phyloP scores from a whole-genome alignment of 2,113 vertebrate species.

The Peromyscus maniculatus region DNA sequence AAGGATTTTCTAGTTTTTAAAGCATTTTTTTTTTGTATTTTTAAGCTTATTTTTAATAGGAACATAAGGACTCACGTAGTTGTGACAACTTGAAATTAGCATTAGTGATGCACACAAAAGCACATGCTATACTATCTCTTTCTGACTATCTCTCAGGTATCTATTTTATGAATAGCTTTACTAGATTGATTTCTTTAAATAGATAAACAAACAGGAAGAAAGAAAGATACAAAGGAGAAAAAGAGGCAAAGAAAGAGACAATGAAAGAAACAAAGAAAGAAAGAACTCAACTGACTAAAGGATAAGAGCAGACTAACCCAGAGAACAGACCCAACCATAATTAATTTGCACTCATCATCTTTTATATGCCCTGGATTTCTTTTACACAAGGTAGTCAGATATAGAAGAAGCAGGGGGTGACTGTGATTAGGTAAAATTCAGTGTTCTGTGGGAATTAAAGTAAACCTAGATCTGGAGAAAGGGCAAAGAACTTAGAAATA shows the following conservation, averaged over 20 bases:
- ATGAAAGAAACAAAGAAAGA: background rate
- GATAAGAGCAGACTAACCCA: background rate
- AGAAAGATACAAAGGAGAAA: background rate
- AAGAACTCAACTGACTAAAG: background rate
- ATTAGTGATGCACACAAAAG: background rate
- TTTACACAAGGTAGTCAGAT: background rate
- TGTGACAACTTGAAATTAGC: background rate
- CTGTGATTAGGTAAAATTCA: background rate
- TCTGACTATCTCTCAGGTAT: background rate
- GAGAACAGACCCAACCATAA: background rate
- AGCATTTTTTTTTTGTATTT: background rate
- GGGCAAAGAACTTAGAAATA: background rate
- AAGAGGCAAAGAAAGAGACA: accelerated
- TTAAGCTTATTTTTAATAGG: background rate
- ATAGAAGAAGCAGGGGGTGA: background rate
- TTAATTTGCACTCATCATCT: background rate
- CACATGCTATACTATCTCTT: background rate
- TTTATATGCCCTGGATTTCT: background rate
- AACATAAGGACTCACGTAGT: background rate
- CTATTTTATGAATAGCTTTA: constrained; percentile 17
- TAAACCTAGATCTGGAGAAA: background rate
- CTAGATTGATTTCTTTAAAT: background rate
- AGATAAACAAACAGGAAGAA: background rate
- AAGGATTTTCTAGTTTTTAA: background rate
- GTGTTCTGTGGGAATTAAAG: background rate